Evolutionary conservation across 2,113 vertebrate species (phyloP), one percentile per base, ranked within the genome.

Genomic region (Gambusia holbrooki): DNA sequence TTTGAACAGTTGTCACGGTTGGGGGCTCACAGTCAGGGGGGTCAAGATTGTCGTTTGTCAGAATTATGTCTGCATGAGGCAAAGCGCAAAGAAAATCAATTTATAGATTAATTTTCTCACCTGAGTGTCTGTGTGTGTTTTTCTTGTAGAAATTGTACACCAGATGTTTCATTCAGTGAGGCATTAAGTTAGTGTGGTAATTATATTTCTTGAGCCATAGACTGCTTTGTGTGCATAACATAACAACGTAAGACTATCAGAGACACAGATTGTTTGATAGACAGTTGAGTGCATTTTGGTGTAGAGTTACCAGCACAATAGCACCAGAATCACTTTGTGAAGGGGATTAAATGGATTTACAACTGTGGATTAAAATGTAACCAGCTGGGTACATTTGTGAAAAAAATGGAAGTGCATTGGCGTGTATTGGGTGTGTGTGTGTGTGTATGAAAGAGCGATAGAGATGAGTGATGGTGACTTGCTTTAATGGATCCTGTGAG

Each of bases 261-360:
- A 67, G 66, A 84, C 83, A 77, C 76, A 80, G 83, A 88, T 88
- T 37, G 27, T 79, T 25, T 85, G 84, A 87, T 89, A 84, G 85
- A 86, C 77, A 89, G 87, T 79, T 81, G 81, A 91, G 88, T 88
- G 84, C 86, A 89, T 90, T 92, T 87, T 79, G 74, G 87, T 93
- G 82, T 90, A 89, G 84, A 78, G 85, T 92, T 90, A 90, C 84
- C 68, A 83, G 80, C 84, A 93, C 93, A 93, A 93, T 92, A 82
- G 87, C 87, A 76, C 74, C 81, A 84, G 87, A 85, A 90, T 92
- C 89, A 87, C 89, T 93, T 92, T 91, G 90, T 91, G 89, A 88
- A 83, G 82, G 89, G 92, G 90, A 92, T 93, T 93, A 91, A 90
- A 88, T 89, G 91, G 91, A 91, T 93, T 93, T 91, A 86, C 65